These are phyloP conservation scores for Talpa occidentalis DNA, from an alignment of 2,113 vertebrate genomes.

Conservation along the genomic window DNA sequence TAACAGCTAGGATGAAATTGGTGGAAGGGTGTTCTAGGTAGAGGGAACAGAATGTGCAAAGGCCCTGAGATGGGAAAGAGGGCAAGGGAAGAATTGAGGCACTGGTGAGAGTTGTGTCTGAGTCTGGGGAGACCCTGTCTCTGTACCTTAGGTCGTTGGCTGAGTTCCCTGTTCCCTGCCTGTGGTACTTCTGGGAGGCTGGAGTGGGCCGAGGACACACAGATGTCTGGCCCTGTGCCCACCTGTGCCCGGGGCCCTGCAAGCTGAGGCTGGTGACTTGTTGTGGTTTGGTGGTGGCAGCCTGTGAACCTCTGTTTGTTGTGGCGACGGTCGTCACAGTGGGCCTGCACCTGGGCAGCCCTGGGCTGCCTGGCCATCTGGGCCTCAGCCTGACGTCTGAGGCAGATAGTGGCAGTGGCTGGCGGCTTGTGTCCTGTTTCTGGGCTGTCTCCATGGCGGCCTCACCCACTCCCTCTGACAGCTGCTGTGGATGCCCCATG, in stretches of 20 bases:
- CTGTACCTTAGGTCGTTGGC: not conserved
- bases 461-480: not conserved
- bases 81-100: accelerated
- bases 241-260: not conserved
- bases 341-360: slow-evolving; percentile 57
- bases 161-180: not conserved
- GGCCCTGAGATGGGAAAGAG: not conserved
- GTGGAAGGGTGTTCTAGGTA: not conserved
- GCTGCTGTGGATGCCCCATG: not conserved
- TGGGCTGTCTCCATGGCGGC: not conserved
- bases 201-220: not conserved
- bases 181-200: not conserved
- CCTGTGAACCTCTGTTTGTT: slow-evolving; percentile 64
- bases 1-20: accelerated
- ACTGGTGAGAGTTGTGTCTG: not conserved
- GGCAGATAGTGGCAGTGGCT: not conserved
- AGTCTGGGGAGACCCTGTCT: not conserved
- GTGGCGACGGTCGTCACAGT: slow-evolving; percentile 25
- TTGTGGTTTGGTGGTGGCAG: not conserved
- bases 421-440: not conserved
- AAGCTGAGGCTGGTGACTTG: not conserved
- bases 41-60: not conserved
- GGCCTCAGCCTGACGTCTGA: not conserved
- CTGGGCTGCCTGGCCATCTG: slow-evolving; percentile 51
- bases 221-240: not conserved